Evolutionary conservation across 2,888 invertebrate genomes (phyloP), one percentile per base, ranked within the genome.

Genomic region (Trypoxylon attenuatum): DNA sequence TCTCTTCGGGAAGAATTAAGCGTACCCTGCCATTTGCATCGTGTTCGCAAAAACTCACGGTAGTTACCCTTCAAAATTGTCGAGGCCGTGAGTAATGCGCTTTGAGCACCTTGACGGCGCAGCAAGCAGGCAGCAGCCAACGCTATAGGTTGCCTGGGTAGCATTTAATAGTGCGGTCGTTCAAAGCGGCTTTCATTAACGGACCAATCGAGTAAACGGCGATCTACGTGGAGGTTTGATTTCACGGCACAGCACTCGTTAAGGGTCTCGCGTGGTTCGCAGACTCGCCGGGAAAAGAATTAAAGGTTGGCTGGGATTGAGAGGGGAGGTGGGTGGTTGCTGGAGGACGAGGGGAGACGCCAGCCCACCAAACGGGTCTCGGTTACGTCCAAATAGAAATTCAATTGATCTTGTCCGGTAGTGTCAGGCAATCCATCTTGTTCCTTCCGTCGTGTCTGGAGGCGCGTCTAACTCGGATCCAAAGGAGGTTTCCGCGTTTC

Each of bases 371-470:
- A 64, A 63, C 60, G 65, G 66, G 59, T 71, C 69, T 72, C 74
- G 64, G 76, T 76, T 76, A 73, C 76, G 76, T 76, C 74, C 73
- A 88, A 88, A 89, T 88, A 88, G 88, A 88, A 89, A 89, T 89
- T 89, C 88, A 89, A 89, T 89, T 89, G 89, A 89, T 89, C 88
- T 89, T 88, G 88, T 88, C 88, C 87, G 84, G 87, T 82, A 87
- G 86, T 87, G 88, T 86, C 80, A 84, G 86, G 85, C 87, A 83
- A 89, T 89, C 87, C 87, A 88, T 89, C 89, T 89, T 88, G 78
- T 60, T 82, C 80, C 82, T 84, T 83, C 83, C 88, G 88, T 88
- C 87, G 87, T 75, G 81, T 79, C 83, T 82, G 83, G 82, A 71
- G 71, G 64, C 71, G 71, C 79, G 78, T 79, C 70, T 73, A 72